phyloP scores from a whole-genome alignment of 2,797 vertebrate genomes.

The Coregonus ussuriensis region DNA sequence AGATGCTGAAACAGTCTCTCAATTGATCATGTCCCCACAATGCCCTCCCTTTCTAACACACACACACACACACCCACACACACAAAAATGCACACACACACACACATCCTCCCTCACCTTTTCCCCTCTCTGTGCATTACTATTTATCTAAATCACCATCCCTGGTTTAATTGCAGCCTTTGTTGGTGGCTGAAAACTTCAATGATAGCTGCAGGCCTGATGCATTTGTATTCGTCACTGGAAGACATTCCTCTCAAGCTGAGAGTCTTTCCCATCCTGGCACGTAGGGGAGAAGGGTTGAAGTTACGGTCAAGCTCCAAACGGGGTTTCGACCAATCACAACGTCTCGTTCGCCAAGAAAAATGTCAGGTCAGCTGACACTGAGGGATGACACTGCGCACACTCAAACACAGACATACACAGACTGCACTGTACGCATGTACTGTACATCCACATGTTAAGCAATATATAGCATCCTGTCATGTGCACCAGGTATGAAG shows the following conservation, averaged over 20 bases:
- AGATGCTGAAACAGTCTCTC: slow-evolving; percentile 47
- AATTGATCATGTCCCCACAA: slow-evolving; percentile 58
- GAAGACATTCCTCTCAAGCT: slow-evolving; percentile 45
- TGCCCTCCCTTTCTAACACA: slow-evolving; percentile 23
- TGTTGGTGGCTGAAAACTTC: slow-evolving; percentile 69
- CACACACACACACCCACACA: slow-evolving; percentile 17
- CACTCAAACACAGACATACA: neutral
- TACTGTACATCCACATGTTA: slow-evolving; percentile 8
- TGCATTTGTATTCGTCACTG: slow-evolving; percentile 64
- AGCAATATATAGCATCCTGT: slow-evolving; percentile 32
- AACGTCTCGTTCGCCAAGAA: slow-evolving; percentile 40
- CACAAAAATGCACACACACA: neutral
- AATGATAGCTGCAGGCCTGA: slow-evolving; percentile 68
- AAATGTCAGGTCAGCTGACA: slow-evolving; percentile 63
- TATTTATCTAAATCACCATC: slow-evolving; percentile 62
- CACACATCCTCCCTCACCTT: slow-evolving; percentile 4
- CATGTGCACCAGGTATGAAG: slow-evolving; percentile 54
- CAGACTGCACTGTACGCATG: slow-evolving; percentile 27
- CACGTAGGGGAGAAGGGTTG: slow-evolving; percentile 63
- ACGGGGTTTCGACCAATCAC: slow-evolving; percentile 61
- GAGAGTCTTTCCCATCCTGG: slow-evolving; percentile 48
- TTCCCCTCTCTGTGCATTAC: slow-evolving; percentile 34
- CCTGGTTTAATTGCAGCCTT: slow-evolving; percentile 57
- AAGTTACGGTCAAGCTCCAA: slow-evolving; percentile 70
- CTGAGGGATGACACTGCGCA: slow-evolving; percentile 39